Evolutionary conservation across 2,113 vertebrate species (phyloP), one percentile per base, ranked within the genome.

Genomic region (Struthio camelus): DNA sequence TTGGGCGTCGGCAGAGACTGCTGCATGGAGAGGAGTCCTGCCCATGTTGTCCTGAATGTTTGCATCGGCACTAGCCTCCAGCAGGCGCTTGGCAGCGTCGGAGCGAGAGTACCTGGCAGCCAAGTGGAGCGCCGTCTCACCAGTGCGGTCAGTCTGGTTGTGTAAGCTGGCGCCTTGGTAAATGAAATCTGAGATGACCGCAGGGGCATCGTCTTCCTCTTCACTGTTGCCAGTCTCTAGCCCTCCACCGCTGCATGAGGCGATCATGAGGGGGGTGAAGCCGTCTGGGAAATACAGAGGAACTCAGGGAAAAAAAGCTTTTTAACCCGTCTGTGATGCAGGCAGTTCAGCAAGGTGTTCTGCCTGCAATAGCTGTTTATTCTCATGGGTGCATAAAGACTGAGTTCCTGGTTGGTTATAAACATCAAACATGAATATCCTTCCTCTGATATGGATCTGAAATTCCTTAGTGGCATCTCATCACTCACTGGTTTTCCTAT

Each of bases 41-140:
- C 99, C 99, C 99, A 99, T 99, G 98, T 99, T 99, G 97, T 99
- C 99, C 94, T 99, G 99, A 95, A 99, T 98, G 97, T 99, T 99
- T 56, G 99, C 99, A 0, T 99, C 99, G 0, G 99, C 99, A 0
- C 99, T 99, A 94, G 99, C 99, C 96, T 99, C 99, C 97, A 99
- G 98, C 80, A 99, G 98, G 80, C 99, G 98, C 90, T 99, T 99
- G 97, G 99, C 99, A 0, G 99, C 99, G 1, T 99, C 99, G 0
- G 99, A 99, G 58, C 99, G 99, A 0, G 99, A 99, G 56, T 99
- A 99, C 42, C 99, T 97, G n/a, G 99, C 99, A 0, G 99, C 99
- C 97, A 99, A 97, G 97, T 99, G 99, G 28, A 99, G 97, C 1
- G 99, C 99, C 0, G 99, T 99, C 97, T 99, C 99, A 0, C 99